Conservation (phyloP, 2,797 vertebrate genomes). For the Micrastur ruficollis region DNA sequence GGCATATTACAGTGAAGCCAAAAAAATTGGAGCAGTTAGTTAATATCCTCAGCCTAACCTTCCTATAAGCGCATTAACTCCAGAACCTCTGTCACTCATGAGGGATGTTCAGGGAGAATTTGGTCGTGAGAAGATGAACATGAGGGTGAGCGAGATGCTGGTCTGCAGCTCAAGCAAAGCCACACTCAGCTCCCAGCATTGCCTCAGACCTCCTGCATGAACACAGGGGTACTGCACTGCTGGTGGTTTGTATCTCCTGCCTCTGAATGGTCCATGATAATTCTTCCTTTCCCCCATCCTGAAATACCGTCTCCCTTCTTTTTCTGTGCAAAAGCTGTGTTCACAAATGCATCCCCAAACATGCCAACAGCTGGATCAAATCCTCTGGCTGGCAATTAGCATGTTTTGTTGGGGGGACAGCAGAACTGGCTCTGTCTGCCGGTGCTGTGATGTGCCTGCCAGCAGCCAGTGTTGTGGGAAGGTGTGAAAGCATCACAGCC, state of each 20-base stretch:
- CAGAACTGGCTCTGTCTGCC: not conserved
- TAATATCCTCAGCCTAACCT: slow-evolving; percentile 19
- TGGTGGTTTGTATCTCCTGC: not conserved
- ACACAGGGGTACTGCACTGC: rapidly evolving
- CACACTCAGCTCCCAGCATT: not conserved
- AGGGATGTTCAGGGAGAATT: not conserved
- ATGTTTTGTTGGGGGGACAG: not conserved
- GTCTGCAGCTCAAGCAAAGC: not conserved
- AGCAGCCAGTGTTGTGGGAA: not conserved
- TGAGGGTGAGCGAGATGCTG: not conserved
- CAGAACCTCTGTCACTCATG: not conserved
- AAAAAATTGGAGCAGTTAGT: not conserved
- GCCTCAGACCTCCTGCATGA: not conserved
- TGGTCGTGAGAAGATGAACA: not conserved
- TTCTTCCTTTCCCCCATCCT: not conserved
- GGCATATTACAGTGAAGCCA: not conserved
- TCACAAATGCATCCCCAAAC: not conserved
- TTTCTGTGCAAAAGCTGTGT: not conserved
- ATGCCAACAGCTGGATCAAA: slow-evolving; percentile 3
- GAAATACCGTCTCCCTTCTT: not conserved
- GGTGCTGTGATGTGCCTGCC: not conserved
- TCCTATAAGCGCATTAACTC: not conserved
- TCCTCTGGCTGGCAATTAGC: not conserved
- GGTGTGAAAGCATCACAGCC: not conserved
- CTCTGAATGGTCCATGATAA: not conserved